These are phyloP conservation scores for Shargacucullia verbasci DNA, from an alignment of 2,888 invertebrate genomes.

Conservation along the genomic window DNA sequence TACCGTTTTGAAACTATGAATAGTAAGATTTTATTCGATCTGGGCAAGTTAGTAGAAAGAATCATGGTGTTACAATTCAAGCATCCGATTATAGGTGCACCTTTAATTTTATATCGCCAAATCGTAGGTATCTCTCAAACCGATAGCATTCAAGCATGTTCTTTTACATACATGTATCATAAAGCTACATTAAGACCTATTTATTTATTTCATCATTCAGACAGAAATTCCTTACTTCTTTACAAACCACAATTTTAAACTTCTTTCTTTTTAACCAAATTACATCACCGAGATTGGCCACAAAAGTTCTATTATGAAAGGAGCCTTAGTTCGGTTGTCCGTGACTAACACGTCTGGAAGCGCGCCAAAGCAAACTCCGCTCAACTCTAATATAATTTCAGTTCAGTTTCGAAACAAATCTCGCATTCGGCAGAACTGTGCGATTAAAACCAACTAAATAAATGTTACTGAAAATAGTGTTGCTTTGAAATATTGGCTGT, in stretches of 20 bases:
- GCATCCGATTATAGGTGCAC: no score
- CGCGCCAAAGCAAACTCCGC: conserved; percentile 78
- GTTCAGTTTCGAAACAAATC: conserved; percentile 80
- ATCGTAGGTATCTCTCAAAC: no score
- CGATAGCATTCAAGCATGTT: no score
- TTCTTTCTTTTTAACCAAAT: conserved; percentile 43
- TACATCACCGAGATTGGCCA: conserved; percentile 45
- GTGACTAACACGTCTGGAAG: conserved; percentile 73
- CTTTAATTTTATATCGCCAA: no score
- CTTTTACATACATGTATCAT: no score
- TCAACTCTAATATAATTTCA: conserved; percentile 82
- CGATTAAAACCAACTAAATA: conserved; percentile 59
- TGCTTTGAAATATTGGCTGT: conserved; percentile 34
- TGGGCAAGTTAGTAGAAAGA: no score
- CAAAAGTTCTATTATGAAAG: conserved; percentile 59
- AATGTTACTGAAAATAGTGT: conserved; percentile 51
- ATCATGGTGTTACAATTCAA: no score
- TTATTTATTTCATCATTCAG: no score
- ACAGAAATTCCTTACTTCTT: no score
- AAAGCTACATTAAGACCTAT: no score
- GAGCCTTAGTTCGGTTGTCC: conserved; percentile 61
- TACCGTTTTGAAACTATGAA: no score
- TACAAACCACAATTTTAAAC: not conserved
- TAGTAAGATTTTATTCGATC: no score
- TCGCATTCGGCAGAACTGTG: conserved; percentile 60